Percentiles rank a stretch among this genome's conserved stretches.
phyloP scores from a whole-genome alignment of 2,888 invertebrate species.

The Teinopalpus imperialis region DNA sequence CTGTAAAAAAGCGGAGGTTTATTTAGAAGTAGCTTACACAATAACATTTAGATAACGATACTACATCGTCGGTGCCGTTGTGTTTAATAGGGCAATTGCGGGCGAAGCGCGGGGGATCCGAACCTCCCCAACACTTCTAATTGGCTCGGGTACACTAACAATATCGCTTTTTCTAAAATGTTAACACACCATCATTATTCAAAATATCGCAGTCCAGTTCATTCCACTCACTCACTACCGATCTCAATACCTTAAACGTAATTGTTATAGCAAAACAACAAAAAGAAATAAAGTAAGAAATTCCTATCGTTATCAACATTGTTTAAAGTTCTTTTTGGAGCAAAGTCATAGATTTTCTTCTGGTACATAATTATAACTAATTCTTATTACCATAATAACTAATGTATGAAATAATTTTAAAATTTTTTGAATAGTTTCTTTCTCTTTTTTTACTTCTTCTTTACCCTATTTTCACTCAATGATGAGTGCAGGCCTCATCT shows the following conservation, averaged over 20 bases:
- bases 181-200: slow-evolving; percentile 60
- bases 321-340: too few relatives aligned
- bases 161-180: slow-evolving; percentile 59
- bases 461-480: too few relatives aligned
- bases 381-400: too few relatives aligned
- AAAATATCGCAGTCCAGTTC: slow-evolving; percentile 51
- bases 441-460: too few relatives aligned
- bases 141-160: slow-evolving; percentile 72
- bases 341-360: too few relatives aligned
- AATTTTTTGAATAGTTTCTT: too few relatives aligned
- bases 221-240: slow-evolving; percentile 47
- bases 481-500: too few relatives aligned
- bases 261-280: slow-evolving; percentile 27
- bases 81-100: slow-evolving; percentile 73
- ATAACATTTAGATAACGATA: slow-evolving; percentile 58
- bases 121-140: slow-evolving; percentile 68
- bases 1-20: slow-evolving; percentile 70
- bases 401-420: too few relatives aligned
- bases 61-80: slow-evolving; percentile 41
- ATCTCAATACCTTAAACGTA: slow-evolving; percentile 15
- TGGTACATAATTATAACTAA: too few relatives aligned
- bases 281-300: too few relatives aligned
- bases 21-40: slow-evolving; percentile 76
- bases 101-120: slow-evolving; percentile 38
- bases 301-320: too few relatives aligned